Evolutionary conservation across 30 jellyfish, hydroid and myxozoan species (phyloP).

Genomic region (Rhopilema esculentum): DNA sequence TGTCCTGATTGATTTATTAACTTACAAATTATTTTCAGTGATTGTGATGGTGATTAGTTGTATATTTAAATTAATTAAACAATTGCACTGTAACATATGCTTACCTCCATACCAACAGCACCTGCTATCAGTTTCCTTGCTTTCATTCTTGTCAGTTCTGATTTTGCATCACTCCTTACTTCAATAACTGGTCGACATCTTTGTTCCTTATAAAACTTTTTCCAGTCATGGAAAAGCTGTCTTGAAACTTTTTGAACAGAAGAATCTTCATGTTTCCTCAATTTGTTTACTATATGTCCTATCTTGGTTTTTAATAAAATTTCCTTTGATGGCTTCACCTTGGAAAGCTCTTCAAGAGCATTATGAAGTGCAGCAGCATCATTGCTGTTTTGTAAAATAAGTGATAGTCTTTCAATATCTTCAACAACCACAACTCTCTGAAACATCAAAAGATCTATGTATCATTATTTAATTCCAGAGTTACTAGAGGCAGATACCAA

Average conservation of each 20-base stretch:
- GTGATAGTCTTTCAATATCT: constrained; percentile 54
- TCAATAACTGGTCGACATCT: constrained; percentile 76
- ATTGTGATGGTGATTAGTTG: no score
- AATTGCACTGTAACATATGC: no score
- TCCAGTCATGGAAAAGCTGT: constrained; percentile 80
- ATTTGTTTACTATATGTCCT: constrained; percentile 82
- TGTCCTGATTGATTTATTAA: no score
- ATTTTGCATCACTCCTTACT: constrained; percentile 83
- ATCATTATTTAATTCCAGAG: neutral
- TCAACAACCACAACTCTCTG: constrained; percentile 97
- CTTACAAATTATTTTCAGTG: no score
- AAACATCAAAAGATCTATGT: neutral
- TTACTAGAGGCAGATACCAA: neutral
- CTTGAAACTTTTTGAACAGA: constrained; percentile 72
- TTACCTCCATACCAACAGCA: constrained; percentile 61
- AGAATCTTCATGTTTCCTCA: constrained; percentile 71
- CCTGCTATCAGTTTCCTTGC: constrained; percentile 81
- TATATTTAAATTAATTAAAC: no score
- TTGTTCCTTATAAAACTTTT: constrained; percentile 68
- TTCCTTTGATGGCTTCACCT: constrained; percentile 85
- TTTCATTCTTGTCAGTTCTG: constrained; percentile 74
- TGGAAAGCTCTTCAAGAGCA: constrained; percentile 69
- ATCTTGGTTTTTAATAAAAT: constrained; percentile 79
- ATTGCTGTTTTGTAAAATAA: constrained; percentile 45
- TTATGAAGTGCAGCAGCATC: constrained; percentile 17